Evolutionary conservation across 2,888 invertebrate species (phyloP), one percentile per base, ranked within the genome.

Genomic region (Cheilosia urbana): DNA sequence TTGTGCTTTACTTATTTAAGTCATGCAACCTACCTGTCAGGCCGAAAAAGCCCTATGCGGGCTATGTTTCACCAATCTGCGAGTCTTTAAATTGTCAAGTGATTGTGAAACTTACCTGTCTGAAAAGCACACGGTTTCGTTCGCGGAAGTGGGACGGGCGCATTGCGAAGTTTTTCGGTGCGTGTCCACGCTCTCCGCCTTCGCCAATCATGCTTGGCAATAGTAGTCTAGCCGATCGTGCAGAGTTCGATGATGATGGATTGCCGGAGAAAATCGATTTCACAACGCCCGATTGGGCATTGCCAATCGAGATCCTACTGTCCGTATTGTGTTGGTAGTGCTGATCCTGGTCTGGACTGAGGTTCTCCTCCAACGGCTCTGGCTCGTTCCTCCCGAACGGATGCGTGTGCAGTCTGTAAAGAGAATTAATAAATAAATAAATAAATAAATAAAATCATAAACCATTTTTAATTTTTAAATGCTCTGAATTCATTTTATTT

Each of bases 91-190:
- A 13, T 37, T 37, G 4, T 37, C 4, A 11, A 37, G 37, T 13
- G 0, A 17, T 47, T 9, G 17, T 17, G 11, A 9, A 7, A 76
- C 87, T 87, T 87, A 92, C 92, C 89, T 91, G 90, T 80, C 90
- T 89, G 5, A 90, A 88, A 11, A 92, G 83, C 0, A 89, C 90
- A 1, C 91, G 90, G 87, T 91, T 91, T 42, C 91, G 87, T 88
- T 92, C 91, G 13, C 91, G 89, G 69, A 91, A 91, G 69, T 91
- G 90, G 4, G 92, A 91, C 78, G 90, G 88, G 19, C 89, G 88
- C 47, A 89, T 73, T 2, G 91, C 90, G 80, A 89, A 89, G 7
- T 89, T 81, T 40, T 88, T 89, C 19, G 89, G 88, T 24, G 89
- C 78, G 19, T 47, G 66, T 24, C 66, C 72, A 27, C 63, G 73